These are phyloP conservation scores for Anoplius nigerrimus DNA, from an alignment of 2,888 invertebrate species.

Conservation along the genomic window DNA sequence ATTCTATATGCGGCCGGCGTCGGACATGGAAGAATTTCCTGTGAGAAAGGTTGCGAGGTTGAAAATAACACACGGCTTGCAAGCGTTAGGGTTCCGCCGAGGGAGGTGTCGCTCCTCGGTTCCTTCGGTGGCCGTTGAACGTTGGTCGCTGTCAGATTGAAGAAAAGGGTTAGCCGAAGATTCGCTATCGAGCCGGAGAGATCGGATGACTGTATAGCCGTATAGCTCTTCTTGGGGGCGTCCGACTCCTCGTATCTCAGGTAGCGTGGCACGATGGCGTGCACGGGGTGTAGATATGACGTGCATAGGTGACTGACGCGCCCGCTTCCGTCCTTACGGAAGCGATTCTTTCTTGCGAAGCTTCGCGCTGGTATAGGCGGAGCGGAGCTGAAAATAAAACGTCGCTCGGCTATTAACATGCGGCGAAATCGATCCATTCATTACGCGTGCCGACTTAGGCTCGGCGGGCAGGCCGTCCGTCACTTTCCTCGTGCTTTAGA, in stretches of 20 bases:
- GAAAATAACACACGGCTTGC: background rate
- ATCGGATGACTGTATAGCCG: background rate
- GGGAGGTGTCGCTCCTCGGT: no score
- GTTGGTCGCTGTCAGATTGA: no score
- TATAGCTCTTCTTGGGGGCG: background rate
- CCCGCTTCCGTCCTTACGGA: constrained; percentile 33
- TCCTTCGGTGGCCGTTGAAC: no score
- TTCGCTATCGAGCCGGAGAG: background rate
- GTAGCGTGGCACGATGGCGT: background rate
- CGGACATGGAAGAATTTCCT: no score
- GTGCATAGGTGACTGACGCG: constrained; percentile 5
- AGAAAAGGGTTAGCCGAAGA: no score
- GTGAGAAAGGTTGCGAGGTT: background rate
- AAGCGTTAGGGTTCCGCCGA: no score
- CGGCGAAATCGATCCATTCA: constrained; percentile 40
- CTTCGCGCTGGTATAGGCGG: constrained; percentile 32
- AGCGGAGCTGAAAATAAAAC: constrained; percentile 42
- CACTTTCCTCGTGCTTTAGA: no score
- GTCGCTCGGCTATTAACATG: constrained; percentile 24
- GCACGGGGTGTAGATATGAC: constrained; percentile 17
- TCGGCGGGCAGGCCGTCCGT: background rate
- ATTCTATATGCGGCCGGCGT: constrained; percentile 19
- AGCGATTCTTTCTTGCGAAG: constrained; percentile 24
- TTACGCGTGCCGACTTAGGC: constrained; percentile 3
- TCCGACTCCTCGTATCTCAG: background rate